Base-by-base conservation (phyloP, 2,888 invertebrate genomes). In the Buathra laborator region DNA sequence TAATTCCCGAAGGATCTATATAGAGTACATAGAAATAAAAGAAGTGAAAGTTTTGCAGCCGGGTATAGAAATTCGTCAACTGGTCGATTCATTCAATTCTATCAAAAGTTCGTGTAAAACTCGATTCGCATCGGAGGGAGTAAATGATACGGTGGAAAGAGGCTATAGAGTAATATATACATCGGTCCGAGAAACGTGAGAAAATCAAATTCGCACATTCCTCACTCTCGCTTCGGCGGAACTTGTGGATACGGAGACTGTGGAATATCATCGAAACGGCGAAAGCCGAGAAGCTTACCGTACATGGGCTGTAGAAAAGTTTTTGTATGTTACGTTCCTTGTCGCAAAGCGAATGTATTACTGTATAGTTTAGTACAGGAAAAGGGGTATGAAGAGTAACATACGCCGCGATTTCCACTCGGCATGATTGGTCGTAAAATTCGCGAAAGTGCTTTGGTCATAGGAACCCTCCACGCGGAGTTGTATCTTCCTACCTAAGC, bases 361-460 rank as follows among this genome's bases (percentile, higher is more conserved):
- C 37, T 9, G 37, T 24, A 10, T 56, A 24, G 56, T 56, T 19
- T 56, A 19, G 19, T 10, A 6, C 3, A 9, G 37, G 56, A 56
- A 10, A 19, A 12, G 56, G 19, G 56, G 12, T 56, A 16, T 16
- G 29, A 5, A 62, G 6, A 46, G 51, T 29, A 74, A 74, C 29
- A 19, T 51, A 46, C 19, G n/a, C 62, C 70, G 70, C 37, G 68
- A 56, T 72, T 72, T 77, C 77, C 86, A 86, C 85, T 86, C 83
- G 83, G 68, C 14, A 70, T 81, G 86, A 86, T 86, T 86, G 83
- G 71, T 77, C 77, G 83, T 86, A 85, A 86, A 85, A 78, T 82
- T 53, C 43, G 19, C n/a, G 56, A 4, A 67, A 62, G 53, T 59
- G 48, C 48, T 43, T 67, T 16, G 44, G 46, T 37, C n/a, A 44